These are phyloP conservation scores for Nicator chloris DNA, from an alignment of 2,113 vertebrate species.

Conservation along the genomic window DNA sequence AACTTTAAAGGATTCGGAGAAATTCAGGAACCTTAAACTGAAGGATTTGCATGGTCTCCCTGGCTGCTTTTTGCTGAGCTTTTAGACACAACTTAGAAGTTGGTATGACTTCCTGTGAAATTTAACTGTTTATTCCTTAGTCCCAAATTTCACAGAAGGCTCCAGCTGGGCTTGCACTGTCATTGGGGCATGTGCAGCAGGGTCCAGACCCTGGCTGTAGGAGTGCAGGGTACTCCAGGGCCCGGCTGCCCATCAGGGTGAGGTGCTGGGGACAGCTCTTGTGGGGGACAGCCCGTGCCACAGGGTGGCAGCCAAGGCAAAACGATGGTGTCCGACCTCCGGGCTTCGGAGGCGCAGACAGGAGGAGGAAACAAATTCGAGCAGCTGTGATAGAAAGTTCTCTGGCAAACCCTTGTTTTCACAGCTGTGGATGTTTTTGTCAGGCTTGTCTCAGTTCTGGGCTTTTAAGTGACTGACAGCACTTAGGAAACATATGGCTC, in stretches of 20 bases:
- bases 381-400: constrained; percentile 49
- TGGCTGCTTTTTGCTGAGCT: neutral
- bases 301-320: constrained; percentile 68
- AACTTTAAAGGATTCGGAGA: neutral
- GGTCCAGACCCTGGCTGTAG: neutral
- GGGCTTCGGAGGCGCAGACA: neutral
- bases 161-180: accelerated
- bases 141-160: accelerated
- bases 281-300: neutral
- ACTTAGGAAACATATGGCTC: constrained; percentile 22
- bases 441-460: constrained; percentile 24
- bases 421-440: constrained; percentile 65
- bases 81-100: neutral
- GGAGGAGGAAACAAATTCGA: neutral
- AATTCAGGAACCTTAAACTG: accelerated
- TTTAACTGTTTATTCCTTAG: neutral
- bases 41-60: neutral
- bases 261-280: neutral
- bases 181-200: neutral
- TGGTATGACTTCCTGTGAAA: neutral
- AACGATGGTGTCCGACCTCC: neutral
- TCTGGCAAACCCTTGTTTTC: constrained; percentile 58
- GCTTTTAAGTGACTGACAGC: constrained; percentile 55
- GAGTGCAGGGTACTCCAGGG: accelerated
- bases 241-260: neutral